A percentile compares a stretch with the other conserved stretches of the same genome.
Conservation (phyloP, 1,140 invertebrate species). For the Diploscapter pachys region DNA sequence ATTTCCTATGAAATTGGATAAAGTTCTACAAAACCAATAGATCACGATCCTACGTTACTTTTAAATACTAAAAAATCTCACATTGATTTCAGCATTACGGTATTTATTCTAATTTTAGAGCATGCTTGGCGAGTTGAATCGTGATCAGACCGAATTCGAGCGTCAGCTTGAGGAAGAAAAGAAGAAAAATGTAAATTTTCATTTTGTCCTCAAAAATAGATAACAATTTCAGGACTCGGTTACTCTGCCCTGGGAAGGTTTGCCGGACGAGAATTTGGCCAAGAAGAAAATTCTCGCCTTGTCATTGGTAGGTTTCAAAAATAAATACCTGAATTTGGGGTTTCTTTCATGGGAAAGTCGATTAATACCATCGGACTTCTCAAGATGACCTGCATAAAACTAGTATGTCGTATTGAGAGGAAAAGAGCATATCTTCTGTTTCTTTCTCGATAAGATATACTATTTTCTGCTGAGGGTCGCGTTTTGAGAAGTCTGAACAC, state of each 20-base stretch:
- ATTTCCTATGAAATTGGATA: not conserved
- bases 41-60: not conserved
- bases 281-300: slow-evolving; percentile 48
- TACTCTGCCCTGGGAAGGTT: slow-evolving; percentile 38
- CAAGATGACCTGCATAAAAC: no score
- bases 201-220: not conserved
- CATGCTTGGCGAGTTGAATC: slow-evolving; percentile 32
- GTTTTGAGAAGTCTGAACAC: no score
- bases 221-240: not conserved
- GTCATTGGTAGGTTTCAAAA: slow-evolving; percentile 59
- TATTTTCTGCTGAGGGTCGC: no score
- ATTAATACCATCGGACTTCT: no score
- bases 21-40: not conserved
- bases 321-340: no score
- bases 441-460: no score
- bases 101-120: slow-evolving; percentile 16
- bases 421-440: no score
- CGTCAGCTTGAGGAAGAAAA: slow-evolving; percentile 41
- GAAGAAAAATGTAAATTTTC: slow-evolving; percentile 20
- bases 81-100: slow-evolving; percentile 18
- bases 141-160: slow-evolving; percentile 37
- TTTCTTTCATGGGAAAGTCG: no score
- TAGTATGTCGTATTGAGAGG: no score
- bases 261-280: slow-evolving; percentile 43
- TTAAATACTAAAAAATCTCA: not conserved